These are phyloP conservation scores for Agriopis aurantiaria DNA, from an alignment of 2,888 invertebrate genomes.

Conservation along the genomic window DNA sequence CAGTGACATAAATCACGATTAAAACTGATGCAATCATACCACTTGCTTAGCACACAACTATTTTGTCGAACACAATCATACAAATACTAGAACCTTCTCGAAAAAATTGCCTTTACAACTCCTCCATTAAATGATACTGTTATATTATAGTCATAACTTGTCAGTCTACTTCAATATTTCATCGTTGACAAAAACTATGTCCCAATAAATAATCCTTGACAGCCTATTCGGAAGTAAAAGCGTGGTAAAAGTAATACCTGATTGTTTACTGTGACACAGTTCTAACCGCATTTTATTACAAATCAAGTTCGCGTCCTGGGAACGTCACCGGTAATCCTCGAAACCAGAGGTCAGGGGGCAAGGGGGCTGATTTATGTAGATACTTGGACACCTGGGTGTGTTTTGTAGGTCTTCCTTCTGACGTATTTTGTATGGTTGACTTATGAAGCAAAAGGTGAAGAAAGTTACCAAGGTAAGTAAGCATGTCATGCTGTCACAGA, in stretches of 20 bases:
- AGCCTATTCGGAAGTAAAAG: not conserved
- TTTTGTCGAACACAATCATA: not conserved
- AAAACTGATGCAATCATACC: no score
- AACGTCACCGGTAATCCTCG: slow-evolving; percentile 58
- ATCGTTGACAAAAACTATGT: not conserved
- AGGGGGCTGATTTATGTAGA: slow-evolving; percentile 60
- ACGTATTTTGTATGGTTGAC: not conserved
- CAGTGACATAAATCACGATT: no score
- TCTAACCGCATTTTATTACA: slow-evolving; percentile 1
- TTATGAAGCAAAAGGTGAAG: slow-evolving; percentile 28
- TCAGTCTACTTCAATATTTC: not conserved
- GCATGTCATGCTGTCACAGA: not conserved
- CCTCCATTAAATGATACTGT: no score
- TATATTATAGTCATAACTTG: no score
- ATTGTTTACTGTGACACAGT: slow-evolving; percentile 17
- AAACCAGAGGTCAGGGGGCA: slow-evolving; percentile 59
- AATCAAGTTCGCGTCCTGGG: slow-evolving; percentile 55
- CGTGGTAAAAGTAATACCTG: not conserved
- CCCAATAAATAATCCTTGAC: not conserved
- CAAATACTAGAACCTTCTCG: slow-evolving; percentile 6
- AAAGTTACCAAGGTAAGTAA: not conserved
- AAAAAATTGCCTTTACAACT: not conserved
- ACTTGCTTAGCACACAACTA: no score
- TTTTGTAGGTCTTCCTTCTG: slow-evolving; percentile 21
- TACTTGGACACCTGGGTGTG: slow-evolving; percentile 54